phyloP scores from a whole-genome alignment of 2,888 invertebrate species.

The Alentia gelatinosa region DNA sequence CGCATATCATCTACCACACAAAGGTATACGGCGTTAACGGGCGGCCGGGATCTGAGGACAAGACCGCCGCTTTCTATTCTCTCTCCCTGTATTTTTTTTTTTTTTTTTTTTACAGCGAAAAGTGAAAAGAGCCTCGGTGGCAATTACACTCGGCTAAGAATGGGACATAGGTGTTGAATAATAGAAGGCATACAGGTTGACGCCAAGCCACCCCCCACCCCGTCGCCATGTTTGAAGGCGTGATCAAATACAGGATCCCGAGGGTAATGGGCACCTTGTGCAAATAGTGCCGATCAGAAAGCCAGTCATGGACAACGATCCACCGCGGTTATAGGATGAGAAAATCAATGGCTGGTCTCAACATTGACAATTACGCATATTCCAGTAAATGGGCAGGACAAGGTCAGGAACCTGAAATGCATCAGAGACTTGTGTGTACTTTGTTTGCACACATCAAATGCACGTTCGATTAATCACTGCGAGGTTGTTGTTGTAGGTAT shows the following conservation, averaged over 20 bases:
- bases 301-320: background rate
- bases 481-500: no score
- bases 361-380: background rate
- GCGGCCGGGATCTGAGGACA: background rate
- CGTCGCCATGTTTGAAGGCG: background rate
- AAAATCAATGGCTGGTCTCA: background rate
- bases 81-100: no score
- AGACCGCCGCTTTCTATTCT: conserved; percentile 1
- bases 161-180: background rate
- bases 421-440: no score
- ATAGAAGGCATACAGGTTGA: background rate
- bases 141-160: background rate
- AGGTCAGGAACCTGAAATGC: no score
- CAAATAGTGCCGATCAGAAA: background rate
- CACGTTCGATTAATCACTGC: no score
- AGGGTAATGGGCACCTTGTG: background rate
- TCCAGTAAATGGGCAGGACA: no score
- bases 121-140: background rate
- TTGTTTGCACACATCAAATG: no score
- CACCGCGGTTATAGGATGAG: background rate
- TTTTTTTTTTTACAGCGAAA: background rate
- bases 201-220: background rate
- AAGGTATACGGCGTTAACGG: background rate
- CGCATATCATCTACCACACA: background rate
- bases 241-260: background rate